Evolutionary conservation across 1,140 invertebrate species (phyloP).

Genomic region (Eriocheir sinensis): DNA sequence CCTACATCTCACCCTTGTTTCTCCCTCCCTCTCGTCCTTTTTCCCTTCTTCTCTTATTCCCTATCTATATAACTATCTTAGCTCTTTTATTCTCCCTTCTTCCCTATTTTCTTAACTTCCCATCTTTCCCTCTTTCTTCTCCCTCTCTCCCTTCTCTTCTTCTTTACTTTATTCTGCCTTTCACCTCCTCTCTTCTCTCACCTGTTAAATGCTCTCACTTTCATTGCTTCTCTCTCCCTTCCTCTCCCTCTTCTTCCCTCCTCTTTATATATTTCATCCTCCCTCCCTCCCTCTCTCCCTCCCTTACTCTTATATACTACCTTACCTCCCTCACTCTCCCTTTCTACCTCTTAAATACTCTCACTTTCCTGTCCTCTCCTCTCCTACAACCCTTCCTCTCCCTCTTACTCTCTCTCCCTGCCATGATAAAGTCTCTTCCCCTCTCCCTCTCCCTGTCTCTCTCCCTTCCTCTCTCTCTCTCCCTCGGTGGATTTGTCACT

Average conservation of each 20-base stretch:
- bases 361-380: neutral
- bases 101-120: neutral
- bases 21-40: slow-evolving; percentile 11
- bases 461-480: neutral
- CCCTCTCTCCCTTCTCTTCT: slow-evolving; percentile 30
- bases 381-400: neutral
- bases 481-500: too few relatives aligned
- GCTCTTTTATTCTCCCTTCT: too few relatives aligned
- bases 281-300: too few relatives aligned
- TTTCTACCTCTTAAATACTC: too few relatives aligned
- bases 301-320: too few relatives aligned
- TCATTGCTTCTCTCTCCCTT: too few relatives aligned
- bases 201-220: too few relatives aligned
- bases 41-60: slow-evolving; percentile 2
- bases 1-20: neutral
- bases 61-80: too few relatives aligned
- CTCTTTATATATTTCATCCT: neutral
- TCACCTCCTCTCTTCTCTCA: too few relatives aligned
- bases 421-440: too few relatives aligned
- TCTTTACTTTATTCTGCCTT: neutral
- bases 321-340: too few relatives aligned
- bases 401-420: slow-evolving; percentile 25
- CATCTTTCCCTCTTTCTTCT: neutral
- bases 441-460: neutral
- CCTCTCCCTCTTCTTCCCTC: neutral